phyloP scores from a whole-genome alignment of 2,888 invertebrate species.

The Xestia c-nigrum region DNA sequence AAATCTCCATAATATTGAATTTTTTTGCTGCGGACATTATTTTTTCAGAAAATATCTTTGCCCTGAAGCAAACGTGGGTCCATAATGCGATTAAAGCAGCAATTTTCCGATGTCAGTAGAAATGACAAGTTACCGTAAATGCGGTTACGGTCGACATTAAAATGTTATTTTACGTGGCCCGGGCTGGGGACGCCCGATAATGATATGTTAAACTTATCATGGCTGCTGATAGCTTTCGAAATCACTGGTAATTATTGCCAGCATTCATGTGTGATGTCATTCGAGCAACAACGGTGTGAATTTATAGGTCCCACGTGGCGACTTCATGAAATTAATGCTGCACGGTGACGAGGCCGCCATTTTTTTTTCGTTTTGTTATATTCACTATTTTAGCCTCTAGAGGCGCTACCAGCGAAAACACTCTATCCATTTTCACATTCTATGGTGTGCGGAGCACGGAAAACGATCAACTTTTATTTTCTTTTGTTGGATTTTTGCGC shows the following conservation, averaged over 20 bases:
- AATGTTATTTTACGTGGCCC: constrained; percentile 59
- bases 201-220: constrained; percentile 74
- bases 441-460: constrained; percentile 16
- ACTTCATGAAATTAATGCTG: constrained; percentile 58
- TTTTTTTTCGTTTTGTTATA: constrained; percentile 45
- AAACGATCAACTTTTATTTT: constrained; percentile 26
- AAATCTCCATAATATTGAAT: neutral
- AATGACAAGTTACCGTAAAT: constrained; percentile 69
- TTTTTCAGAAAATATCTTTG: constrained; percentile 28
- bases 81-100: constrained; percentile 73
- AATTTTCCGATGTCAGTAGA: constrained; percentile 72
- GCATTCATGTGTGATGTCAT: constrained; percentile 58
- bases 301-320: constrained; percentile 58
- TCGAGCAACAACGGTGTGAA: constrained; percentile 39
- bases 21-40: constrained; percentile 2
- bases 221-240: constrained; percentile 68
- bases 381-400: constrained; percentile 39
- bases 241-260: constrained; percentile 69
- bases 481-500: constrained; percentile 22
- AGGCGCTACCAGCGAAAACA: constrained; percentile 29
- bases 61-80: constrained; percentile 19
- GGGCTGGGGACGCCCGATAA: constrained; percentile 67
- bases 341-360: constrained; percentile 35
- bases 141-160: constrained; percentile 54
- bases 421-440: constrained; percentile 45